These are phyloP conservation scores for Salvelinus namaycush DNA, from an alignment of 2,113 vertebrate species.

Conservation along the genomic window DNA sequence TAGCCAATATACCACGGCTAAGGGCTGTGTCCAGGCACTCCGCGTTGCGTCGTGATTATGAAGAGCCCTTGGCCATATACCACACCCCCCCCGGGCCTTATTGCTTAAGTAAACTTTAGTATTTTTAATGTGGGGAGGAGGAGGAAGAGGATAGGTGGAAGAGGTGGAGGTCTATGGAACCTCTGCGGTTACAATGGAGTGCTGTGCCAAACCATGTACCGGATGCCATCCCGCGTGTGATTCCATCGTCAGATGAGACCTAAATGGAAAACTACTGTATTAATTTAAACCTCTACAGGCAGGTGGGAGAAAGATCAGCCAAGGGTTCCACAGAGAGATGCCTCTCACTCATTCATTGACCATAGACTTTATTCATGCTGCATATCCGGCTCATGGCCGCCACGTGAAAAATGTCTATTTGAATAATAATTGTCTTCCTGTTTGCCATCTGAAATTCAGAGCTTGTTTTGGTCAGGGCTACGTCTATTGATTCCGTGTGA, in stretches of 20 bases:
- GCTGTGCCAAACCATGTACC: conserved; percentile 55
- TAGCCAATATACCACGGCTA: no score
- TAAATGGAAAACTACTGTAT: conserved; percentile 48
- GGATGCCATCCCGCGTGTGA: conserved; percentile 46
- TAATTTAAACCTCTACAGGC: conserved; percentile 52
- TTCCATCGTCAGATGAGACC: conserved; percentile 37
- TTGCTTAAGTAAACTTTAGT: no score
- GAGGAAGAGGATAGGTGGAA: conserved; percentile 2
- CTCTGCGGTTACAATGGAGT: conserved; percentile 52
- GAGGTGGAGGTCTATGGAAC: conserved; percentile 27
- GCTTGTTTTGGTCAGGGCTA: no score
- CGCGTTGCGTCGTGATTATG: no score
- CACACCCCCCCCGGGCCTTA: no score
- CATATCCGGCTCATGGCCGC: no score
- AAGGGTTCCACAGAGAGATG: conserved; percentile 10
- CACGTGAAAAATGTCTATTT: no score
- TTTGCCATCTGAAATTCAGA: no score
- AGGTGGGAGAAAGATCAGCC: conserved; percentile 54
- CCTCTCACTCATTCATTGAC: neutral
- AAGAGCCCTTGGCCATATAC: no score
- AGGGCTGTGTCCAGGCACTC: no score
- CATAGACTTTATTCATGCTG: neutral
- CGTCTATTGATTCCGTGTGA: neutral
- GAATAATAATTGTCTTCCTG: no score
- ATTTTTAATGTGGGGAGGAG: neutral